Conservation (phyloP, 1,140 invertebrate species). For the Caerostris extrusa region DNA sequence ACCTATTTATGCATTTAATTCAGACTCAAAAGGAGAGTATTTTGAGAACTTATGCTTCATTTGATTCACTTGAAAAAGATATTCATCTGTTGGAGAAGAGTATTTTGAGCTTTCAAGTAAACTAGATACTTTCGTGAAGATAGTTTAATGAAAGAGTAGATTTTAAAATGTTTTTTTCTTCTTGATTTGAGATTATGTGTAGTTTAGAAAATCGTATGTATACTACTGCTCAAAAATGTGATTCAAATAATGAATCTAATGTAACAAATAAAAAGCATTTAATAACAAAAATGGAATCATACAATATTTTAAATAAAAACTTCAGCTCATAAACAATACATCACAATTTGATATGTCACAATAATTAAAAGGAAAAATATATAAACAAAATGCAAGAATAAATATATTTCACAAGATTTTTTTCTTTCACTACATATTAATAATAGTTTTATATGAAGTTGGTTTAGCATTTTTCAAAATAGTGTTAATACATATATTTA, state of each 20-base stretch:
- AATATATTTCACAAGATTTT: too few species aligned
- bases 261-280: not conserved
- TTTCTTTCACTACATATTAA: too few species aligned
- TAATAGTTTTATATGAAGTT: too few species aligned
- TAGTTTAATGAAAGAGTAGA: not conserved
- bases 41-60: not conserved
- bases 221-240: not conserved
- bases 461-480: too few species aligned
- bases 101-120: not conserved
- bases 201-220: not conserved
- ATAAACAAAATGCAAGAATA: too few species aligned
- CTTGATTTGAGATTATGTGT: slow-evolving; percentile 28
- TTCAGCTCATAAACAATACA: too few species aligned
- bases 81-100: not conserved
- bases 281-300: not conserved
- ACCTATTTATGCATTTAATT: not conserved
- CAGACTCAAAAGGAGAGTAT: not conserved
- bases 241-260: not conserved
- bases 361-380: too few species aligned
- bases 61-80: slow-evolving; percentile 1
- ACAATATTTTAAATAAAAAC: too few species aligned
- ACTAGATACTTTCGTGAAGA: not conserved
- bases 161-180: not conserved
- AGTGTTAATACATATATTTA: too few species aligned
- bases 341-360: too few species aligned